phyloP scores from a whole-genome alignment of 2,888 invertebrate species.

The Spodoptera littoralis region DNA sequence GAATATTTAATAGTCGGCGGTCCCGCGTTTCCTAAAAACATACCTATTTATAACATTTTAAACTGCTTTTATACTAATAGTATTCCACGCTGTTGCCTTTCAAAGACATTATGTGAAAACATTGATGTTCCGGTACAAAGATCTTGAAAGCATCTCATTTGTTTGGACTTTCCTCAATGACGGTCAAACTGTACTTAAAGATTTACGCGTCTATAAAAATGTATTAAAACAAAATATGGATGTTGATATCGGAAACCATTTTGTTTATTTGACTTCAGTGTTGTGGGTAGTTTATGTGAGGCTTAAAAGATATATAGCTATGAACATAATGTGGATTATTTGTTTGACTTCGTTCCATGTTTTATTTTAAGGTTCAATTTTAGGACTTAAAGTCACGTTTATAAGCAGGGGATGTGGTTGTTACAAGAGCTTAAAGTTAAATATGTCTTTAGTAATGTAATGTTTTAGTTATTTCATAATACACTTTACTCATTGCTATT shows the following conservation, averaged over 20 bases:
- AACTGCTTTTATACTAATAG: constrained; percentile 3
- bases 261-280: too few relatives aligned
- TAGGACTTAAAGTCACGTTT: too few relatives aligned
- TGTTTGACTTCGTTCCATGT: too few relatives aligned
- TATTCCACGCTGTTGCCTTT: constrained; percentile 22
- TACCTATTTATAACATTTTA: not conserved
- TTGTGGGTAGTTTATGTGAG: too few relatives aligned
- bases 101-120: constrained; percentile 34
- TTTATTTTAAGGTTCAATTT: too few relatives aligned
- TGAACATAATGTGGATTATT: too few relatives aligned
- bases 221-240: not conserved
- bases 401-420: too few relatives aligned
- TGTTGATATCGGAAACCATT: not conserved
- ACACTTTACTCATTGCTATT: too few relatives aligned
- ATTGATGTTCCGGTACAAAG: constrained; percentile 24
- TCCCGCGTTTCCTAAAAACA: constrained; percentile 7
- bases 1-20: not conserved
- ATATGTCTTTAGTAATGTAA: too few relatives aligned
- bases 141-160: constrained; percentile 34
- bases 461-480: too few relatives aligned
- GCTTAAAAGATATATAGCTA: too few relatives aligned
- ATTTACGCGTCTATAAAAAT: constrained; percentile 28
- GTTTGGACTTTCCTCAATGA: constrained; percentile 22
- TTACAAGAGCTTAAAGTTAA: too few relatives aligned
- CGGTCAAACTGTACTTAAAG: constrained; percentile 11